Conservation (phyloP, 2,113 vertebrate genomes). For the Arizona elegans region DNA sequence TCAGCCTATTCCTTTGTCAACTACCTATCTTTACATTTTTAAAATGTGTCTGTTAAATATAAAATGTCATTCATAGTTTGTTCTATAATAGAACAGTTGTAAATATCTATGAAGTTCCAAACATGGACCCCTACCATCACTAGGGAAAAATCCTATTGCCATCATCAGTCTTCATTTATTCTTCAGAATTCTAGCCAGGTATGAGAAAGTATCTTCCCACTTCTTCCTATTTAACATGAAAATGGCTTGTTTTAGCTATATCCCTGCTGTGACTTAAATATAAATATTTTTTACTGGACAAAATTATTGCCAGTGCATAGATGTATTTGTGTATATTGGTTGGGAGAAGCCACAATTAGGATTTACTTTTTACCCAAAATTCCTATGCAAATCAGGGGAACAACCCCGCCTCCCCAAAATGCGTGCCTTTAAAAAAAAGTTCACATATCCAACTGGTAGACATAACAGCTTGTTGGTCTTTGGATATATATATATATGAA, state of each 20-base stretch:
- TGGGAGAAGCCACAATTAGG: neutral
- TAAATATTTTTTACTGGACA: neutral
- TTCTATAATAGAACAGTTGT: neutral
- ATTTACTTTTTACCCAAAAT: neutral
- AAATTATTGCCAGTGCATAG: neutral
- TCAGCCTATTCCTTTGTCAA: neutral
- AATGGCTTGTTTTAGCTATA: neutral
- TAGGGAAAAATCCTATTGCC: neutral
- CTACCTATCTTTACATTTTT: neutral
- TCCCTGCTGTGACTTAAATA: neutral
- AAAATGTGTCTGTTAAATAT: neutral
- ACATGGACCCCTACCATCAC: neutral
- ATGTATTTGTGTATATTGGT: neutral
- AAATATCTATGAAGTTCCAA: neutral
- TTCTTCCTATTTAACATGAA: neutral
- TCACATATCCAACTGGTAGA: neutral
- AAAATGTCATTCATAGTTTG: neutral
- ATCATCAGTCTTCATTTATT: neutral
- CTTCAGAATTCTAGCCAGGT: neutral
- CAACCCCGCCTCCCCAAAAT: neutral
- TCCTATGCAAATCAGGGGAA: neutral
- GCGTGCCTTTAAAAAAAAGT: neutral
- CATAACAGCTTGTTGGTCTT: neutral
- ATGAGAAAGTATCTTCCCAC: neutral
- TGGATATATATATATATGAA: slow-evolving; percentile 19